These are phyloP conservation scores for Pica pica DNA, from an alignment of 2,113 vertebrate species.

Conservation along the genomic window DNA sequence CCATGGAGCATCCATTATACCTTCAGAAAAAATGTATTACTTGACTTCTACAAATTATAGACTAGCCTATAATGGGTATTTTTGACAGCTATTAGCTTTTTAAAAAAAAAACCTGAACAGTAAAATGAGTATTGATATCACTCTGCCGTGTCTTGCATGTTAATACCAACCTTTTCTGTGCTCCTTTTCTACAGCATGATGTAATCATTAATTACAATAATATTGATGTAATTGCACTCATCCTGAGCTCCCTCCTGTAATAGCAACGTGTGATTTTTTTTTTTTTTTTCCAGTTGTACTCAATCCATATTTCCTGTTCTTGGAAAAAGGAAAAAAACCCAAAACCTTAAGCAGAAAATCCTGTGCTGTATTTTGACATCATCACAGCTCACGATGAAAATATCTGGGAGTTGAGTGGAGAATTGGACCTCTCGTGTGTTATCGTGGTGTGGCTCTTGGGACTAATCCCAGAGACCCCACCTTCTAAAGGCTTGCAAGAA, in stretches of 20 bases:
- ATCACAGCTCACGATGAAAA: background rate
- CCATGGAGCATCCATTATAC: slow-evolving; percentile 84
- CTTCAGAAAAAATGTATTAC: slow-evolving; percentile 84
- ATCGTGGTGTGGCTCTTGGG: background rate
- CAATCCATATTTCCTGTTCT: background rate
- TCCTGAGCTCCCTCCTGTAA: slow-evolving; percentile 31
- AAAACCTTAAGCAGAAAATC: background rate
- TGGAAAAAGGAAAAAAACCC: background rate
- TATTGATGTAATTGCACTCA: slow-evolving; percentile 69
- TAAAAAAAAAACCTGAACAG: slow-evolving; percentile 75
- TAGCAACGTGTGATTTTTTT: background rate
- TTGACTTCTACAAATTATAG: slow-evolving; percentile 87
- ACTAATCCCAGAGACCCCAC: accelerated
- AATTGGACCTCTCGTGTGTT: accelerated
- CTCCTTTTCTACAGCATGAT: slow-evolving; percentile 67
- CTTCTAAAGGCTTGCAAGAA: background rate
- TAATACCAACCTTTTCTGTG: slow-evolving; percentile 72
- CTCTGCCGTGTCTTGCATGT: slow-evolving; percentile 70
- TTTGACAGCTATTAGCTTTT: slow-evolving; percentile 84
- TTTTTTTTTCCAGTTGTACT: background rate
- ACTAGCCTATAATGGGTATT: slow-evolving; percentile 84
- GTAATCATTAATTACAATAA: slow-evolving; percentile 75
- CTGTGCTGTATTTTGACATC: background rate
- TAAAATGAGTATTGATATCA: slow-evolving; percentile 84
- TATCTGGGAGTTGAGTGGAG: background rate